phyloP scores from a whole-genome alignment of 2,113 vertebrate species.

The Ammodytes marinus region DNA sequence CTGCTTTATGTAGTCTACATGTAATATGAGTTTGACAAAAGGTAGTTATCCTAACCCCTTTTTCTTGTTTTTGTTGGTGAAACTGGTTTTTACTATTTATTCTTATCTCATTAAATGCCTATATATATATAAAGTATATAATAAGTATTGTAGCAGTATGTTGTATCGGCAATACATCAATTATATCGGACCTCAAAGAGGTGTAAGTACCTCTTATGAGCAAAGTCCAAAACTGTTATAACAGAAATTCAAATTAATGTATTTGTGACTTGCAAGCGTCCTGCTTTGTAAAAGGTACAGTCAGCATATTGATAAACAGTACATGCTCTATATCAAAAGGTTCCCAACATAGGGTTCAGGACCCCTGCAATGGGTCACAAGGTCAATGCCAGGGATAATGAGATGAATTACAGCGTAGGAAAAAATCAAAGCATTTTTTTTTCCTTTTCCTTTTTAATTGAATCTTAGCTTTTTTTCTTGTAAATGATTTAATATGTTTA shows the following conservation, averaged over 20 bases:
- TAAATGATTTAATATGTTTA: not conserved
- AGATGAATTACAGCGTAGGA: not conserved
- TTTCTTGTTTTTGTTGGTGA: not conserved
- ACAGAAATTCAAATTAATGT: not conserved
- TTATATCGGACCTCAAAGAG: not conserved
- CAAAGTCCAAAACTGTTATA: not conserved
- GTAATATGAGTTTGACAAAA: conserved; percentile 5
- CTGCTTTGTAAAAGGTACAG: not conserved
- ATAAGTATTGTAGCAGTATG: too few relatives aligned
- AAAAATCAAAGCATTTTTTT: not conserved
- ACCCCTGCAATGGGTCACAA: not conserved
- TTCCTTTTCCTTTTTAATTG: not conserved
- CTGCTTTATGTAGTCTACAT: not conserved
- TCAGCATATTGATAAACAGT: too few relatives aligned
- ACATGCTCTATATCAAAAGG: not conserved
- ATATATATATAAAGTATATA: not conserved
- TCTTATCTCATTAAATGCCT: not conserved
- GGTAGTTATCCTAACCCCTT: conserved; percentile 15
- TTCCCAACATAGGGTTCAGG: not conserved
- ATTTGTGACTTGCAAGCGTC: not conserved
- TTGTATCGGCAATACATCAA: not conserved
- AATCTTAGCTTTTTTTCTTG: not conserved
- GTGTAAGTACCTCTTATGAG: not conserved
- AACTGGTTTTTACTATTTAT: not conserved
- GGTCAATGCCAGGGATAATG: not conserved